Evolutionary conservation across 2,888 invertebrate species (phyloP), one percentile per base, ranked within the genome.

Genomic region (Heliconius hortense): DNA sequence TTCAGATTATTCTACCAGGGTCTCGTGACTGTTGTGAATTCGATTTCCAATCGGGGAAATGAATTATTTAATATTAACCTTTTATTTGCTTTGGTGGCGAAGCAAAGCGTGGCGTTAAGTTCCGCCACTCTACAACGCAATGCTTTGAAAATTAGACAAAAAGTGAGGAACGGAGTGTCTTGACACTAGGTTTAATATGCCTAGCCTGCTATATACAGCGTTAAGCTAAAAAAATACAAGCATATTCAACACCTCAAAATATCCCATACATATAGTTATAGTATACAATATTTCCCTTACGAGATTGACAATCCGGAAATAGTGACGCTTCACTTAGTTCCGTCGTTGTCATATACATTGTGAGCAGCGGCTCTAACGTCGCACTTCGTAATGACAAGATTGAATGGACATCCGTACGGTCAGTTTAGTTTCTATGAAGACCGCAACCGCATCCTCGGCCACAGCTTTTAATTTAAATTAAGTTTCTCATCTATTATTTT

Each of bases 1-100:
- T 69, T 35, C n/a, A n/a, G 53, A 60, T 60, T 66, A 73, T 66
- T 73, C 39, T 11, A n/a, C n/a, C n/a, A 56, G 3, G n/a, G n/a
- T n/a, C 3, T n/a, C n/a, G 56, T n/a, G 56, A 56, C 11, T n/a
- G 56, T n/a, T 56, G n/a, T 56, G 10, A n/a, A 10, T 56, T 56
- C 56, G n/a, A 56, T 56, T 56, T n/a, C 56, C n/a, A 56, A n/a
- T n/a, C 11, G n/a, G 56, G 3, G n/a, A 10, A 43, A 7, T 56
- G 2, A 56, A 56, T 56, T 56, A 8, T 56, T 56, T 18, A 48
- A 48, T 48, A 48, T 48, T 48, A 48, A 48, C 21, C 7, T 48
- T 35, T 0, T 48, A 18, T 7, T 48, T 48, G 43, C 8, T 31
- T 31, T 48, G 4, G 18, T 18, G 4, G 18, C 5, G 18, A 18